Evolutionary conservation across 1,140 invertebrate species (phyloP).

Genomic region (Heliconius himera): DNA sequence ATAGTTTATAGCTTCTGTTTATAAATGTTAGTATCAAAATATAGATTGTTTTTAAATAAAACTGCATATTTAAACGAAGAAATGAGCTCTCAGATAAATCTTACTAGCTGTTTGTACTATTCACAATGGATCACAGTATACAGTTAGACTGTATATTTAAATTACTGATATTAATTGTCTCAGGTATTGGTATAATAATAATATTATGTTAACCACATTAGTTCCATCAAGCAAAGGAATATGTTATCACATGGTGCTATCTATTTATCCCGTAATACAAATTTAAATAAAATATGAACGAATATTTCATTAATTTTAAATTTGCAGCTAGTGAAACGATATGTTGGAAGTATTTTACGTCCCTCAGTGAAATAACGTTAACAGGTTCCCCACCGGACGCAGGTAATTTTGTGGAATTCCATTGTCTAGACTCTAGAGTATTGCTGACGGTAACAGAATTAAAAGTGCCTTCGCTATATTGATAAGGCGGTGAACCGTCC

Average conservation of each 20-base stretch:
- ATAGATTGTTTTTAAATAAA: constrained; percentile 7
- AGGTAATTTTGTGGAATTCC: constrained; percentile 36
- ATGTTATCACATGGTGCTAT: not conserved
- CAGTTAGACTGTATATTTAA: not conserved
- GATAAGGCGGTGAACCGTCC: no score
- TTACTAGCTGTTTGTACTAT: not conserved
- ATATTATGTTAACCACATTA: not conserved
- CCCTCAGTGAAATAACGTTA: constrained; percentile 43
- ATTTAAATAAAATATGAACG: not conserved
- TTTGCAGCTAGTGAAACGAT: constrained; percentile 38
- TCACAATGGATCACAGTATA: not conserved
- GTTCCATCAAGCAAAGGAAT: not conserved
- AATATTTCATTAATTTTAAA: not conserved
- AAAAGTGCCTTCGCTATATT: not conserved
- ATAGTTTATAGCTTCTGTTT: not conserved
- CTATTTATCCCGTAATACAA: not conserved
- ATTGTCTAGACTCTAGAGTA: not conserved
- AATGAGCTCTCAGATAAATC: not conserved
- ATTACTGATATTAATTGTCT: not conserved
- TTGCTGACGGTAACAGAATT: not conserved
- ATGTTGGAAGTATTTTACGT: constrained; percentile 56
- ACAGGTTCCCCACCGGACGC: constrained; percentile 32
- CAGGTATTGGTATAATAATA: not conserved
- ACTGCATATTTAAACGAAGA: not conserved
- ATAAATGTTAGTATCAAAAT: not conserved